Percentiles rank a stretch among this genome's conserved stretches.
These are phyloP conservation scores for Anoplius nigerrimus DNA, from an alignment of 2,888 invertebrate genomes.

Conservation along the genomic window DNA sequence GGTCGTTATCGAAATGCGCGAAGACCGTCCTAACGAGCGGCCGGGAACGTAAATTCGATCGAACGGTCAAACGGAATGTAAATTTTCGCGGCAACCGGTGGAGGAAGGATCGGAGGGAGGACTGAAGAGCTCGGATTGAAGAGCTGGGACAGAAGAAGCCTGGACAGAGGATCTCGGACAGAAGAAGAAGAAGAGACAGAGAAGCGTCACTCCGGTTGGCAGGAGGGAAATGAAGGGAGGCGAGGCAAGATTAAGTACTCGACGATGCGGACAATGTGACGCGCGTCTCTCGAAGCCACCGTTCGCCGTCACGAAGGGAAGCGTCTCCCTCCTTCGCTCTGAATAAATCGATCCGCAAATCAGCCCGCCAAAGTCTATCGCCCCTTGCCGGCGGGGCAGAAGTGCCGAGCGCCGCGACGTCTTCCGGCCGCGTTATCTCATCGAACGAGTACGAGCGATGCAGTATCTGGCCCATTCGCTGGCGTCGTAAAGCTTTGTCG, in stretches of 20 bases:
- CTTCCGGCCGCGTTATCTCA: no score
- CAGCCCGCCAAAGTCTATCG: constrained; percentile 14
- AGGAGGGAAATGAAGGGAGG: constrained; percentile 27
- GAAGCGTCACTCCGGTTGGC: not conserved
- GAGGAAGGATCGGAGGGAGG: constrained; percentile 16
- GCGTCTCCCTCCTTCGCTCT: constrained; percentile 37
- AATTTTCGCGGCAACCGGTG: constrained; percentile 22
- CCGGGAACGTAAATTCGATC: no score
- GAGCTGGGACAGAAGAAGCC: no score
- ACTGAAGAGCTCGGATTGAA: no score
- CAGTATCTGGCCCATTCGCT: no score
- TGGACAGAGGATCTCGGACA: no score
- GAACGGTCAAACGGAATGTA: no score
- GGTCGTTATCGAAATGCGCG: not conserved
- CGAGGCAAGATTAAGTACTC: constrained; percentile 53
- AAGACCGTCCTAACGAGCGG: not conserved
- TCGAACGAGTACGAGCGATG: no score
- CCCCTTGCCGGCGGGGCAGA: no score
- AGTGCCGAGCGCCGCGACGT: no score
- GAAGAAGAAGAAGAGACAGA: no score
- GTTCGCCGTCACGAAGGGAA: constrained; percentile 42
- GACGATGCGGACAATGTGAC: constrained; percentile 49
- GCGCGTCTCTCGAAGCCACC: constrained; percentile 39
- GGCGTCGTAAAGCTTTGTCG: no score
- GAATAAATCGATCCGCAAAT: constrained; percentile 52